Base-by-base conservation (phyloP, 2,888 invertebrate species). In the Ommatoiulus sabulosus region DNA sequence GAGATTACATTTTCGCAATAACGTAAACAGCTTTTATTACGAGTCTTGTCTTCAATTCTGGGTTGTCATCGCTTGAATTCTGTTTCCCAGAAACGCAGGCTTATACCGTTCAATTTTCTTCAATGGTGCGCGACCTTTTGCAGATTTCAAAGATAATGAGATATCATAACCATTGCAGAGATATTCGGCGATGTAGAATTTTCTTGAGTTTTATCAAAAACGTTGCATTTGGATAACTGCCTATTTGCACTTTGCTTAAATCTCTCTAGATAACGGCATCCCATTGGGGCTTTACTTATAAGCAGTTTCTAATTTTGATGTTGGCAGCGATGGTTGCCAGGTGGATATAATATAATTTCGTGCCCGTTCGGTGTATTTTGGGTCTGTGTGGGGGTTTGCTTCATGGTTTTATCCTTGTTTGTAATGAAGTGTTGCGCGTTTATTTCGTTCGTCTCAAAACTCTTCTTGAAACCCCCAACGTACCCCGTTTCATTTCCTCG, bases 271-370 rank as follows among this genome's bases (percentile, higher is more conserved):
- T 80, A 80, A 24, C 35, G 15, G 35, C 35, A 15, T 80, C 35
- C 80, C 80, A 24, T 80, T 43, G 80, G 57, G 80, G 15, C 24
- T 63, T 80, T 80, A 4, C 80, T 35, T 80, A 35, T 24, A 80
- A 63, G 35, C 80, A 80, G 35, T 80, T 80, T 80, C 35, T 80
- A 80, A 80, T 80, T 80, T 80, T 35, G 35, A 80, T 80, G 80
- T 80, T 80, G 80, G 35, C 35, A 80, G 24, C 15, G 80, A 35
- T 80, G 35, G 35, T 80, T 80, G 80, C 80, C 80, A 43, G 35
- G 35, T 80, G 35, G 15, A 35, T 80, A 1, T 35, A 35, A 35
- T 80, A 72, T 80, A 80, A 80, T 80, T 20, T 24, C 80, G 4
- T 43, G 35, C 80, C 35, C 15, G 35, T 24, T 35, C 35, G 12